These are phyloP conservation scores for Euglossa dilemma DNA, from an alignment of 1,140 invertebrate species.

Conservation along the genomic window DNA sequence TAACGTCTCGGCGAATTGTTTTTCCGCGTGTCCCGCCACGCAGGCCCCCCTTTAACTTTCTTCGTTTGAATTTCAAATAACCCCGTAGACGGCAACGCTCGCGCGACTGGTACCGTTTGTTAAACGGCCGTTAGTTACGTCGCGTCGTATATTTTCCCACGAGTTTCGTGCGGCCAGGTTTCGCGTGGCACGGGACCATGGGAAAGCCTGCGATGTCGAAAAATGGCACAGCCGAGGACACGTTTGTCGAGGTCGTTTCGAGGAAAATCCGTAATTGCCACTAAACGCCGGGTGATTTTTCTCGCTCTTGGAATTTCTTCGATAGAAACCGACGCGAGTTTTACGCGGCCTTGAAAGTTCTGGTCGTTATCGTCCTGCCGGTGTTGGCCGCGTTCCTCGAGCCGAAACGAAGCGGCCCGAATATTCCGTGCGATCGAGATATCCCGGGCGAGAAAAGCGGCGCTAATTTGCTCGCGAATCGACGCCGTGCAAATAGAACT, in stretches of 20 bases:
- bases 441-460: background rate
- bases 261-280: background rate
- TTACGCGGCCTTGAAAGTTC: background rate
- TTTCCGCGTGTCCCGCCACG: slow-evolving; percentile 9
- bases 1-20: slow-evolving; percentile 27
- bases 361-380: too few species aligned
- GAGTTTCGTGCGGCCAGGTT: too few species aligned
- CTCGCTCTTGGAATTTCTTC: background rate
- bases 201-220: too few species aligned
- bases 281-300: too few species aligned
- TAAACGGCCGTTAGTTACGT: background rate
- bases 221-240: too few species aligned
- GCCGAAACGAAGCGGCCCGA: background rate
- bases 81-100: background rate
- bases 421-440: background rate
- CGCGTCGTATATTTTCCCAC: too few species aligned
- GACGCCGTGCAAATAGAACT: slow-evolving; percentile 5
- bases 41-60: slow-evolving; percentile 28
- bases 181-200: too few species aligned
- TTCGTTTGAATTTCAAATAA: slow-evolving; percentile 44
- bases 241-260: too few species aligned
- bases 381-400: background rate
- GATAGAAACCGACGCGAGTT: too few species aligned
- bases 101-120: background rate
- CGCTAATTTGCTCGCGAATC: background rate